These are phyloP conservation scores for Drosophila paranaensis DNA, from an alignment of 2,888 invertebrate species.

Conservation along the genomic window DNA sequence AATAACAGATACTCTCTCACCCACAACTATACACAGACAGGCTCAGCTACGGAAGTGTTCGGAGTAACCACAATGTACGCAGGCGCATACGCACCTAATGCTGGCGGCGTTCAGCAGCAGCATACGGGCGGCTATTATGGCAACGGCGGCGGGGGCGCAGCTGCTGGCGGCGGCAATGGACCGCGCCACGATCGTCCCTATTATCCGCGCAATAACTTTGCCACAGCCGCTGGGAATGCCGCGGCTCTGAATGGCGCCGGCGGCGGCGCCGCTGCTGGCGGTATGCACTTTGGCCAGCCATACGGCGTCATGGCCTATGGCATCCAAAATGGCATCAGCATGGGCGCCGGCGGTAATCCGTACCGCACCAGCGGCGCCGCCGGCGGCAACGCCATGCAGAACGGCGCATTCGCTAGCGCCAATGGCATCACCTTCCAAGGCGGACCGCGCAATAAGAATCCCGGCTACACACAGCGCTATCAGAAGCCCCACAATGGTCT, in stretches of 20 bases:
- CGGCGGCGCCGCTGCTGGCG: slow-evolving; percentile 58
- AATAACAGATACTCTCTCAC: background rate
- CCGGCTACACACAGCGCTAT: slow-evolving; percentile 81
- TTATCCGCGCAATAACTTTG: slow-evolving; percentile 72
- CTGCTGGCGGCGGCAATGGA: slow-evolving; percentile 63
- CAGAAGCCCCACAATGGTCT: slow-evolving; percentile 80
- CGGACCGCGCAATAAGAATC: slow-evolving; percentile 80
- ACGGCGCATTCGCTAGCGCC: slow-evolving; percentile 67
- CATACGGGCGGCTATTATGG: slow-evolving; percentile 74
- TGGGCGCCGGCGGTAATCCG: slow-evolving; percentile 74
- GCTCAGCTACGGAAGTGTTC: slow-evolving; percentile 10
- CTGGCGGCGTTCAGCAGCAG: slow-evolving; percentile 79
- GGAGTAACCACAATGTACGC: slow-evolving; percentile 69
- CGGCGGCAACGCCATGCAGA: slow-evolving; percentile 75
- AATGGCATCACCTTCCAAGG: slow-evolving; percentile 73
- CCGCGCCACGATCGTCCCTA: slow-evolving; percentile 80
- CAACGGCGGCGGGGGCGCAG: slow-evolving; percentile 66
- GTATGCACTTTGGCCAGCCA: slow-evolving; percentile 67
- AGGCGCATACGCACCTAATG: slow-evolving; percentile 77
- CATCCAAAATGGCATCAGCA: slow-evolving; percentile 68
- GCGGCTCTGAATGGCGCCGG: slow-evolving; percentile 60
- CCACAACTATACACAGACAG: background rate
- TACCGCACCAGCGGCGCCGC: slow-evolving; percentile 76
- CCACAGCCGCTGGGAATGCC: slow-evolving; percentile 54
- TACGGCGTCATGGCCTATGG: slow-evolving; percentile 74